These are phyloP conservation scores for Hystrix cristata DNA, from an alignment of 2,113 vertebrate species.

Conservation along the genomic window DNA sequence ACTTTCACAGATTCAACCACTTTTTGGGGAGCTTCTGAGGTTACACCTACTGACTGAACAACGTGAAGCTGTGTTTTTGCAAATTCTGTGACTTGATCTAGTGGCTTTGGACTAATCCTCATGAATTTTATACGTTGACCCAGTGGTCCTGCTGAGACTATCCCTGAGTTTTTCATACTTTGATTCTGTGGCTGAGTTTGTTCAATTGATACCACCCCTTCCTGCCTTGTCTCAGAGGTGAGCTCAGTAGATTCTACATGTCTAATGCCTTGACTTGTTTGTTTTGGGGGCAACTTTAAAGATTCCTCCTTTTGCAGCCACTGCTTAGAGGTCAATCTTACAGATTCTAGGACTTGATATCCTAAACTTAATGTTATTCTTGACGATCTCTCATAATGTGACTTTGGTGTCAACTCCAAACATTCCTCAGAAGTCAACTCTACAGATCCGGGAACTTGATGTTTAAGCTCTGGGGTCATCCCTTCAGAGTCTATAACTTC, in stretches of 20 bases:
- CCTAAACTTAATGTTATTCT: neutral
- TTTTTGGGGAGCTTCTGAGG: neutral
- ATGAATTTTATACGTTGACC: conserved; percentile 22
- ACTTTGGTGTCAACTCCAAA: neutral
- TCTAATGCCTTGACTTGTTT: neutral
- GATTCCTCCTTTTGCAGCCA: neutral
- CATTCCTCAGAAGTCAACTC: neutral
- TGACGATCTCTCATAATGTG: conserved; percentile 17
- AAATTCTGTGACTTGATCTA: conserved; percentile 40
- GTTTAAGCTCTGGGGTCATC: conserved; percentile 10
- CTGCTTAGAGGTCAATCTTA: conserved; percentile 21
- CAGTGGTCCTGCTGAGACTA: neutral
- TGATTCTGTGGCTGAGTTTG: conserved; percentile 20
- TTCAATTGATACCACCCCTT: neutral
- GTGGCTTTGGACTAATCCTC: conserved; percentile 37
- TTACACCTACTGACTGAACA: neutral
- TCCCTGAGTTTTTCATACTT: neutral
- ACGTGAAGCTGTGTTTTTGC: conserved; percentile 22
- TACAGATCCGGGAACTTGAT: conserved; percentile 20
- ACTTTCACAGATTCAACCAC: conserved; percentile 34
- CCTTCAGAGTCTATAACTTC: conserved; percentile 17
- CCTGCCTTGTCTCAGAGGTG: neutral
- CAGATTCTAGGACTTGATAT: neutral
- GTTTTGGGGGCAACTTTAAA: conserved; percentile 8
- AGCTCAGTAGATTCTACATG: neutral